These are phyloP conservation scores for Anoplolepis gracilipes DNA, from an alignment of 1,140 invertebrate genomes.

Conservation along the genomic window DNA sequence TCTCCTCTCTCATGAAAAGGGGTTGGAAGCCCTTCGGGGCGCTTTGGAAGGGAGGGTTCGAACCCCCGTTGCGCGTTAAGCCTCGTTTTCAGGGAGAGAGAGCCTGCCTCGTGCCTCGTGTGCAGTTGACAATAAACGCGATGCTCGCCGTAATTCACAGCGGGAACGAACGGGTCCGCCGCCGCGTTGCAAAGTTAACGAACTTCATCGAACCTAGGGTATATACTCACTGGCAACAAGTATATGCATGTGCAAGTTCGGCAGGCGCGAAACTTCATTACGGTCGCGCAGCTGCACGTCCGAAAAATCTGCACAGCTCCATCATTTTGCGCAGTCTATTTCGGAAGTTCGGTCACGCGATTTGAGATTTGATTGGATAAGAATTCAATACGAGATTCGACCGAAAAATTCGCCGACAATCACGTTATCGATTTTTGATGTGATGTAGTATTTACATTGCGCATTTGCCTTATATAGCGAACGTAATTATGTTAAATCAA, in stretches of 20 bases:
- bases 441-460: background rate
- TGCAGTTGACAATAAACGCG: conserved; percentile 66
- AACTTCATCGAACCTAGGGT: conserved; percentile 59
- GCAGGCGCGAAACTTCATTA: conserved; percentile 47
- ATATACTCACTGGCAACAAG: conserved; percentile 42
- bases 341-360: conserved; percentile 25
- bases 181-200: conserved; percentile 66
- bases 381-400: conserved; percentile 27
- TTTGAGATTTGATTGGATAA: conserved; percentile 44
- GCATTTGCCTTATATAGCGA: conserved; percentile 6
- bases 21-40: conserved; percentile 73
- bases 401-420: conserved; percentile 13
- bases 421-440: conserved; percentile 7
- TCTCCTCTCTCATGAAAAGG: conserved; percentile 68
- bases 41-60: conserved; percentile 66
- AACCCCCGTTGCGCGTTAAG: conserved; percentile 71
- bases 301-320: conserved; percentile 23
- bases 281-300: conserved; percentile 20
- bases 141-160: conserved; percentile 60
- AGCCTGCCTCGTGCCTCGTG: conserved; percentile 12
- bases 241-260: conserved; percentile 42
- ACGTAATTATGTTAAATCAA: background rate
- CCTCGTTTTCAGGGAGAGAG: conserved; percentile 68
- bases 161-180: conserved; percentile 37
- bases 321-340: conserved; percentile 24